phyloP scores from a whole-genome alignment of 2,113 vertebrate genomes.

The Dissostichus mawsoni region DNA sequence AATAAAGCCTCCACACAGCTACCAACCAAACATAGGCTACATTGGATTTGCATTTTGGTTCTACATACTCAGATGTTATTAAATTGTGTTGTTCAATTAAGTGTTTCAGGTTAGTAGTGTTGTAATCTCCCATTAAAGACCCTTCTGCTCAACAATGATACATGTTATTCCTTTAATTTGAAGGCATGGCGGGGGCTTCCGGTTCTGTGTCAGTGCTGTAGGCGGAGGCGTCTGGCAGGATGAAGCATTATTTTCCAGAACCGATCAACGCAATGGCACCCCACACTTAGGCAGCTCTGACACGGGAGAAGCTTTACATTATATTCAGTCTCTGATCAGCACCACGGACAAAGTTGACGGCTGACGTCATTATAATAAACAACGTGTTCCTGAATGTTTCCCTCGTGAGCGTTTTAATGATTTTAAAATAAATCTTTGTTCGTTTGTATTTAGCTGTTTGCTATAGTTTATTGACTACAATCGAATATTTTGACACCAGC shows the following conservation, averaged over 20 bases:
- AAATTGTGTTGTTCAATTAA: neutral
- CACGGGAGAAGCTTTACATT: no score
- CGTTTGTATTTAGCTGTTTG: neutral
- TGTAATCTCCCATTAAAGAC: rapidly evolving
- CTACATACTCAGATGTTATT: neutral
- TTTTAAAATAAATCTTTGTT: neutral
- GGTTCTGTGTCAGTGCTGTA: neutral
- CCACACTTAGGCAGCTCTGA: conserved; percentile 7
- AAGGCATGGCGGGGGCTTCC: neutral
- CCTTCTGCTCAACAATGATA: neutral
- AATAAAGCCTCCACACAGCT: conserved; percentile 34
- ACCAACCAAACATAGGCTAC: neutral
- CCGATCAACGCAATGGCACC: conserved; percentile 34
- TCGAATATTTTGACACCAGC: no score
- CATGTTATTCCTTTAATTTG: neutral
- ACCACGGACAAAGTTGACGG: neutral
- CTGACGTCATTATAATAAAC: neutral
- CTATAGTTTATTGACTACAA: neutral
- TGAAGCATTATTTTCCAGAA: conserved; percentile 69
- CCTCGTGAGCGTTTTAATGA: neutral
- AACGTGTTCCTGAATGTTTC: neutral
- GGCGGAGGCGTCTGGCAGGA: conserved; percentile 40
- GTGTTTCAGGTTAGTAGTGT: rapidly evolving
- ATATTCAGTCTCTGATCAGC: no score
- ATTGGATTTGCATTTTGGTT: no score